A percentile compares a stretch with the other conserved stretches of the same genome.
These are phyloP conservation scores for Dipodomys merriami DNA, from an alignment of 2,113 vertebrate genomes.

Conservation along the genomic window DNA sequence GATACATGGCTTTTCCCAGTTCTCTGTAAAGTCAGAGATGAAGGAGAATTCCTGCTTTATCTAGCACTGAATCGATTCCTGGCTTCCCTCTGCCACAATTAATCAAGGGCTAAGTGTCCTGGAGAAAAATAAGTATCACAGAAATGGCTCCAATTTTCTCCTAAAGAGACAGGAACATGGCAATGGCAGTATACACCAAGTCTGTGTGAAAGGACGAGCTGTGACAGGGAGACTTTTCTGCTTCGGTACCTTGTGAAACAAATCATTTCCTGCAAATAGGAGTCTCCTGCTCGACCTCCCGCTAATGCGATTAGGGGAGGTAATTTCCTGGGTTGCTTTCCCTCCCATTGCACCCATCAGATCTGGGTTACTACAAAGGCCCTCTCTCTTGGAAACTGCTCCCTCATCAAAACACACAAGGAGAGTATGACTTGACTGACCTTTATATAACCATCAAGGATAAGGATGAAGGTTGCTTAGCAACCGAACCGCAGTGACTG, in stretches of 20 bases:
- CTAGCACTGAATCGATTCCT: neutral
- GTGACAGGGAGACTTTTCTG: constrained; percentile 81
- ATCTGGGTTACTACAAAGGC: constrained; percentile 84
- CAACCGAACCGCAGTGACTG: neutral
- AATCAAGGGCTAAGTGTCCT: neutral
- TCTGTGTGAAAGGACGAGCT: constrained; percentile 73
- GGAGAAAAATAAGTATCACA: neutral
- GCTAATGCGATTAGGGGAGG: constrained; percentile 94
- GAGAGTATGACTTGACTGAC: neutral
- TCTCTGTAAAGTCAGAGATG: neutral
- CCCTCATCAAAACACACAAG: neutral
- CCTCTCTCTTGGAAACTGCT: constrained; percentile 71
- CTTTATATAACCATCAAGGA: constrained; percentile 61
- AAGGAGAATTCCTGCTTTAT: neutral
- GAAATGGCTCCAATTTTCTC: constrained; percentile 28
- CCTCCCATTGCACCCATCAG: constrained; percentile 92
- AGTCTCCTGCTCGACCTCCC: constrained; percentile 90
- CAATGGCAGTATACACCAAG: constrained; percentile 9
- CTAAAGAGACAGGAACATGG: neutral
- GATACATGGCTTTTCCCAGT: neutral
- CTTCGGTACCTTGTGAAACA: constrained; percentile 88
- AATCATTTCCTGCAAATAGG: constrained; percentile 90
- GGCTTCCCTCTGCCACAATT: constrained; percentile 31
- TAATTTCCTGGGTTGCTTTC: constrained; percentile 96
- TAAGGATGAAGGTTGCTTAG: constrained; percentile 64